These are phyloP conservation scores for Parnassius apollo DNA, from an alignment of 2,888 invertebrate genomes.

Conservation along the genomic window DNA sequence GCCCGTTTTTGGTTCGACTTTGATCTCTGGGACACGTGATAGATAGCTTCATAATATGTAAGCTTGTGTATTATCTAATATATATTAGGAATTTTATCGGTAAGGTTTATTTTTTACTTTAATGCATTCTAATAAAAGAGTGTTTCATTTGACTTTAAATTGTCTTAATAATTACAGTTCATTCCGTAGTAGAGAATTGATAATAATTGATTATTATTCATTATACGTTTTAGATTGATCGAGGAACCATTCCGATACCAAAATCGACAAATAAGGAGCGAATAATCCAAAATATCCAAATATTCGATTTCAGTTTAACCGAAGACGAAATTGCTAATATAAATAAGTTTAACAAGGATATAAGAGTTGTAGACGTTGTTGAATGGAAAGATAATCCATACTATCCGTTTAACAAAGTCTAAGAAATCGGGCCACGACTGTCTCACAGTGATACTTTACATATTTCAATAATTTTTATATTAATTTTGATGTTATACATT, in stretches of 20 bases:
- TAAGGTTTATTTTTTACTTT: too few species aligned
- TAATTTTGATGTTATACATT: not conserved
- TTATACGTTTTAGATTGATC: conserved; percentile 64
- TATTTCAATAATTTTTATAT: not conserved
- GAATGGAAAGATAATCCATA: conserved; percentile 30
- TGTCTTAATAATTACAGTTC: conserved; percentile 40
- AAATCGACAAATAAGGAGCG: conserved; percentile 78
- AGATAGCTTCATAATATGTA: too few species aligned
- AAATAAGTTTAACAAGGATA: conserved; percentile 67
- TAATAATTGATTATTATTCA: too few species aligned
- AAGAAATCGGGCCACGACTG: not conserved
- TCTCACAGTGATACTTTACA: not conserved
- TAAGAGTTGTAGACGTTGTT: conserved; percentile 35
- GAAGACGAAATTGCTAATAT: conserved; percentile 72
- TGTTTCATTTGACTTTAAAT: too few species aligned
- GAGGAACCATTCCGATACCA: conserved; percentile 79
- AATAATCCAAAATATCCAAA: conserved; percentile 75
- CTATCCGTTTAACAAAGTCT: conserved; percentile 17
- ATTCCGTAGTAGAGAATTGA: not conserved
- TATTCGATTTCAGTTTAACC: conserved; percentile 80
- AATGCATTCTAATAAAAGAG: too few species aligned
- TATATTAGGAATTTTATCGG: too few species aligned
- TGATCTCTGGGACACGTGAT: too few species aligned
- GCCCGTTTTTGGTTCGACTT: too few species aligned
- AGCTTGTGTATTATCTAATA: too few species aligned